phyloP scores from a whole-genome alignment of 2,888 invertebrate genomes.

The Sturmia bella region DNA sequence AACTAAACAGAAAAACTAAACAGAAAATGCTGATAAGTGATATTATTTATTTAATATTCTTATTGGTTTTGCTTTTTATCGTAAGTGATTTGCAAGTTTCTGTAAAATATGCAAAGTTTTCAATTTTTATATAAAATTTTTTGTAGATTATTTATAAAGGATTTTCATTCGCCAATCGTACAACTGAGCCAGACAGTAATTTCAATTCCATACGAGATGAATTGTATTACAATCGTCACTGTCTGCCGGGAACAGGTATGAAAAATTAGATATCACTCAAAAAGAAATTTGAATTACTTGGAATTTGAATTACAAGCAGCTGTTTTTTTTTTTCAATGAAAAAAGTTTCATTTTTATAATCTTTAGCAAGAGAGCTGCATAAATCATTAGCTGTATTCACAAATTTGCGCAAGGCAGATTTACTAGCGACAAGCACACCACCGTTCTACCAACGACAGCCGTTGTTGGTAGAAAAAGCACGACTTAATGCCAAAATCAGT shows the following conservation, averaged over 20 bases:
- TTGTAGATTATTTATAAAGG: slow-evolving; percentile 71
- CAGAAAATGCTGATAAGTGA: slow-evolving; percentile 72
- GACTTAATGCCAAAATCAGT: too few relatives aligned
- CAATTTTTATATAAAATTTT: not conserved
- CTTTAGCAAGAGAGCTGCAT: too few relatives aligned
- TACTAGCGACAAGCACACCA: too few relatives aligned
- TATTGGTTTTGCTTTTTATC: slow-evolving; percentile 72
- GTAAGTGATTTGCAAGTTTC: slow-evolving; percentile 72
- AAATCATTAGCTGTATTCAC: too few relatives aligned
- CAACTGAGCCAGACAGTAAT: slow-evolving; percentile 34
- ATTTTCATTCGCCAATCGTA: slow-evolving; percentile 46
- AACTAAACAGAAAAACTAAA: not conserved
- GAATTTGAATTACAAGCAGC: too few relatives aligned
- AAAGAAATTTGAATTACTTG: not conserved
- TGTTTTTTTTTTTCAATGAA: too few relatives aligned
- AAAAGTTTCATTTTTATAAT: too few relatives aligned
- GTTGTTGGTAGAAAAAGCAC: too few relatives aligned
- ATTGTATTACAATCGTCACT: slow-evolving; percentile 55
- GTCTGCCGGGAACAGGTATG: slow-evolving; percentile 63
- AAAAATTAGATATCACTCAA: not conserved
- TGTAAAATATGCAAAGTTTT: not conserved
- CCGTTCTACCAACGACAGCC: too few relatives aligned
- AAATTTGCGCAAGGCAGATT: too few relatives aligned
- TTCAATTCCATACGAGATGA: slow-evolving; percentile 49
- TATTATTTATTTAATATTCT: slow-evolving; percentile 73